Evolutionary conservation across 2,797 vertebrate species (phyloP).

Genomic region (Diceros bicornis): DNA sequence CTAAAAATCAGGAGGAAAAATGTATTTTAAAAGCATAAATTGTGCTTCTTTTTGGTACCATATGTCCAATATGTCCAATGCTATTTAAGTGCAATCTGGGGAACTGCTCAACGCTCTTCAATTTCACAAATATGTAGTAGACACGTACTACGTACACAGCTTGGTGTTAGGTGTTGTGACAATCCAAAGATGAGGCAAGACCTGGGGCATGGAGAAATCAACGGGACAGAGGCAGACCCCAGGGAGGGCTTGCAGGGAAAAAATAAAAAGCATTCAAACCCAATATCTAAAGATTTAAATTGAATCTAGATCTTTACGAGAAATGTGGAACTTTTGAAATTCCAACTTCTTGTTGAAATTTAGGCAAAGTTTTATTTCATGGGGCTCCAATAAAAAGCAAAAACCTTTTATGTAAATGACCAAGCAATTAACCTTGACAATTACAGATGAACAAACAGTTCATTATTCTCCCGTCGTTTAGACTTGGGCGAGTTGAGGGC

Average conservation of each 20-base stretch:
- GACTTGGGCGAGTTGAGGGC: not conserved
- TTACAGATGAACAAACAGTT: constrained; percentile 40
- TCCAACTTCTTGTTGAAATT: not conserved
- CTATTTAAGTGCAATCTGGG: not conserved
- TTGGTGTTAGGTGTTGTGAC: not conserved
- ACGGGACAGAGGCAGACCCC: not conserved
- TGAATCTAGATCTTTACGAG: not conserved
- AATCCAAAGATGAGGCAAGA: not conserved
- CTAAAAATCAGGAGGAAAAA: not conserved
- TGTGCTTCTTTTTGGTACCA: not conserved
- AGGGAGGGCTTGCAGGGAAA: not conserved
- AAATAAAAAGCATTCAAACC: not conserved
- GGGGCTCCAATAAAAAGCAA: not conserved
- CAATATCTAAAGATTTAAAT: not conserved
- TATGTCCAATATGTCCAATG: not conserved
- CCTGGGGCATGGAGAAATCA: not conserved
- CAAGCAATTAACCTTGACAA: not conserved
- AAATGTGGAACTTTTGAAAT: not conserved
- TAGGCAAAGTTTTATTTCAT: not conserved
- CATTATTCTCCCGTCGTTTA: not conserved
- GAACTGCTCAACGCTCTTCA: not conserved
- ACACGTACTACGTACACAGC: not conserved
- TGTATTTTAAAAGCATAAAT: not conserved
- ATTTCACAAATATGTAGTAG: not conserved
- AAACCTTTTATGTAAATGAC: not conserved